Conservation (phyloP, 2,888 invertebrate species). For the Protonemura montana region DNA sequence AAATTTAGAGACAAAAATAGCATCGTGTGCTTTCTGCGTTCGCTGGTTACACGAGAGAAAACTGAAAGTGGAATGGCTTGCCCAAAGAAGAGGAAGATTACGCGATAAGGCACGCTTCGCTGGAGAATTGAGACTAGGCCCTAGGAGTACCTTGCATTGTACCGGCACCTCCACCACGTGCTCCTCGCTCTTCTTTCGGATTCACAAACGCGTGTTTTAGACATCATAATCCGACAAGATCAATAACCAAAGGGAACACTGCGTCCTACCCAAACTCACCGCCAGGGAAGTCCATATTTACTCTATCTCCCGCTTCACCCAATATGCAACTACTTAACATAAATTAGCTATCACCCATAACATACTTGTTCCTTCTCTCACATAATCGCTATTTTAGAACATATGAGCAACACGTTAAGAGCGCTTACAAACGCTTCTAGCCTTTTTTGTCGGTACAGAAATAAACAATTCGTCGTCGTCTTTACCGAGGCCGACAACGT, state of each 20-base stretch:
- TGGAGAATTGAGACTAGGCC: neutral
- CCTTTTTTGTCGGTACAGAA: conserved; percentile 31
- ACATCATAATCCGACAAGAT: neutral
- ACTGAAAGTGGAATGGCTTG: neutral
- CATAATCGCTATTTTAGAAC: conserved; percentile 30
- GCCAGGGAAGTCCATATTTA: neutral
- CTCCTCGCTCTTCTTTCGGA: neutral
- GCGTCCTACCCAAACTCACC: neutral
- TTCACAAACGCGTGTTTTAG: neutral
- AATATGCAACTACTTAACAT: neutral
- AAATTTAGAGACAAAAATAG: conserved; percentile 12
- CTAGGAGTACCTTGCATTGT: neutral
- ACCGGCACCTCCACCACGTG: neutral
- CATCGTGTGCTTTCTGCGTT: neutral
- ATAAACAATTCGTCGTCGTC: conserved; percentile 27
- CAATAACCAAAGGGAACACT: neutral
- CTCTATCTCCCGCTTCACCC: neutral
- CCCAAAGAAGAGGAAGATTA: neutral
- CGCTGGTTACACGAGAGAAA: neutral
- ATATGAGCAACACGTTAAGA: conserved; percentile 15
- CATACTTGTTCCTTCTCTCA: neutral
- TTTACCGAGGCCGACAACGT: neutral
- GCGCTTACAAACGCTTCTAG: neutral
- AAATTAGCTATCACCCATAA: neutral
- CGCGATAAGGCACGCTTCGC: neutral